These are phyloP conservation scores for Psettodes erumei DNA, from an alignment of 2,113 vertebrate species.

Conservation along the genomic window DNA sequence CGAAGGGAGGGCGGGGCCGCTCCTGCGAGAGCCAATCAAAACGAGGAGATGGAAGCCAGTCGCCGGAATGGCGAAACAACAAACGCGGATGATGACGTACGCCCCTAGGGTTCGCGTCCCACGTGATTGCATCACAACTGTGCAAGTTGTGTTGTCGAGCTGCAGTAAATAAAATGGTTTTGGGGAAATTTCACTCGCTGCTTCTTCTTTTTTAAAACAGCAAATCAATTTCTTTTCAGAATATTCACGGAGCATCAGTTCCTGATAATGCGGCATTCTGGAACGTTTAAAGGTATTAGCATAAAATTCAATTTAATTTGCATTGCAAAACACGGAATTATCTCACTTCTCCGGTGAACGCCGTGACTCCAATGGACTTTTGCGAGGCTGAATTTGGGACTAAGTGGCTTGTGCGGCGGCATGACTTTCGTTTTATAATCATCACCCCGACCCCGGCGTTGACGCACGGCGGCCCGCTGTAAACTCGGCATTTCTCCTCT, in stretches of 20 bases:
- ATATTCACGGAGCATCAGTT: conserved; percentile 41
- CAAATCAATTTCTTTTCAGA: conserved; percentile 31
- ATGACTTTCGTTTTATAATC: conserved; percentile 44
- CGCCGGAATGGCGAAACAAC: too few relatives aligned
- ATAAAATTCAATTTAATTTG: conserved; percentile 34
- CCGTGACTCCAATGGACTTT: conserved; percentile 13
- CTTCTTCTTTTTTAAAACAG: background rate
- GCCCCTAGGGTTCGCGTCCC: too few relatives aligned
- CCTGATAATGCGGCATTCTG: conserved; percentile 18
- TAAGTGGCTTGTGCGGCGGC: conserved; percentile 27
- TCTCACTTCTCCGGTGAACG: conserved; percentile 33
- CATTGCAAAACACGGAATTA: conserved; percentile 48
- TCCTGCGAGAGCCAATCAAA: background rate
- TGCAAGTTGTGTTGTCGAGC: too few relatives aligned
- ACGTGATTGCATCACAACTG: too few relatives aligned
- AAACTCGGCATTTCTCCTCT: conserved; percentile 19
- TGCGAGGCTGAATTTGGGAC: conserved; percentile 1
- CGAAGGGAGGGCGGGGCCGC: conserved; percentile 31
- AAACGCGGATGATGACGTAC: background rate
- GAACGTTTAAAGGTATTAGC: conserved; percentile 24
- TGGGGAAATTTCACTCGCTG: too few relatives aligned
- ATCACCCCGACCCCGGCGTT: conserved; percentile 19
- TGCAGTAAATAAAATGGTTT: background rate
- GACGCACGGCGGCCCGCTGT: background rate
- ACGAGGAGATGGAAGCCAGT: background rate